These are phyloP conservation scores for Ianthella basta DNA, from an alignment of 37 sponge, comb jelly and placozoan genomes.

Conservation along the genomic window DNA sequence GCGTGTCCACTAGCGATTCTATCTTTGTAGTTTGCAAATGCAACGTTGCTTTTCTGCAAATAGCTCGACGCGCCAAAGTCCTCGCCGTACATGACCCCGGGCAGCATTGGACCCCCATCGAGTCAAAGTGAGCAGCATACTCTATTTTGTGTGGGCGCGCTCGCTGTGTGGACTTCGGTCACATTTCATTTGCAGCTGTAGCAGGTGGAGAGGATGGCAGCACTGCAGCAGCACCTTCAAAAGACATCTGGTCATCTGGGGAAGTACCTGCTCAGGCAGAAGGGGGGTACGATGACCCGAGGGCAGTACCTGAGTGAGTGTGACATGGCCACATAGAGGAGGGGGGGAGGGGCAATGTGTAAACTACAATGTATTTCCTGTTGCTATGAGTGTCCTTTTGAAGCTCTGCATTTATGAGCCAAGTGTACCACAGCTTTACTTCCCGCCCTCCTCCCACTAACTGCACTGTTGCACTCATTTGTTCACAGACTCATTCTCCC, in stretches of 20 bases:
- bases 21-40: not conserved
- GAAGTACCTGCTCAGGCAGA: constrained; percentile 46
- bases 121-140: not conserved
- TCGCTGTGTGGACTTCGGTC: too few species aligned
- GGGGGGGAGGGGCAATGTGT: too few species aligned
- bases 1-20: not conserved
- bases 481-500: too few species aligned
- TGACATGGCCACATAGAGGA: not conserved
- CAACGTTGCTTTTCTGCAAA: not conserved
- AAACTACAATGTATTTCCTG: too few species aligned
- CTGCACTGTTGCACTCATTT: too few species aligned
- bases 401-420: not conserved
- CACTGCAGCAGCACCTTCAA: not conserved
- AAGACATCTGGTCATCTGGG: constrained; percentile 72
- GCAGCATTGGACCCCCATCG: constrained; percentile 57
- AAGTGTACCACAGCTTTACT: not conserved
- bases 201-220: too few species aligned
- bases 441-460: too few species aligned
- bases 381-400: too few species aligned
- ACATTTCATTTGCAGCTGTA: too few species aligned
- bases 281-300: constrained; percentile 65
- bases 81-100: constrained; percentile 71
- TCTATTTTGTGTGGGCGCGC: too few species aligned
- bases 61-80: constrained; percentile 15
- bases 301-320: constrained; percentile 86